Conservation (phyloP, 2,113 vertebrate species). For the Xenopus borealis region DNA sequence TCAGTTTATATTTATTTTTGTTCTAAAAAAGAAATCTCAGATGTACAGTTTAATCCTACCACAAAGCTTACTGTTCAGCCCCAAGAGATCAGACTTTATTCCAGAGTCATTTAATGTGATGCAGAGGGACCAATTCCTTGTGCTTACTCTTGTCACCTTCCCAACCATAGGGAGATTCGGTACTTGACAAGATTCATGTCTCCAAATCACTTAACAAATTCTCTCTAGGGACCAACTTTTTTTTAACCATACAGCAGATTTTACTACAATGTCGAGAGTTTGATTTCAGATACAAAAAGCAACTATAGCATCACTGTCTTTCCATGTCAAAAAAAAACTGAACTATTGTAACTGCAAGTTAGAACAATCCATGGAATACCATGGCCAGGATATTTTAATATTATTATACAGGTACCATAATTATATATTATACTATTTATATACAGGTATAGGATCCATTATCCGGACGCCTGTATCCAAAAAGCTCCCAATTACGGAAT, state of each 20-base stretch:
- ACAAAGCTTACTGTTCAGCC: slow-evolving; percentile 20
- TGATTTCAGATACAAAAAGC: background rate
- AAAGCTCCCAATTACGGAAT: too few species aligned
- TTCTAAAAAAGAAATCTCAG: slow-evolving; percentile 25
- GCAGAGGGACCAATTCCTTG: slow-evolving; percentile 38
- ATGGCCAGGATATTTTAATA: too few species aligned
- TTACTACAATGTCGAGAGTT: background rate
- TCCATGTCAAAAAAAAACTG: background rate
- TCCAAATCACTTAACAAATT: slow-evolving; percentile 37
- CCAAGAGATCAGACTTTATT: slow-evolving; percentile 30
- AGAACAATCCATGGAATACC: too few species aligned
- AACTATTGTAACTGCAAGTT: too few species aligned
- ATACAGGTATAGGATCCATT: too few species aligned
- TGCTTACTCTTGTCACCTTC: slow-evolving; percentile 44
- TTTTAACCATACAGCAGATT: slow-evolving; percentile 5
- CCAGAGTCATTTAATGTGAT: slow-evolving; percentile 29
- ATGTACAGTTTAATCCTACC: slow-evolving; percentile 24
- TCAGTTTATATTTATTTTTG: slow-evolving; percentile 10
- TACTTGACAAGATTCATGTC: slow-evolving; percentile 38
- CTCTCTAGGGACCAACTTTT: slow-evolving; percentile 23
- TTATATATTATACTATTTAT: too few species aligned
- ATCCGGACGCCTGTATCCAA: too few species aligned
- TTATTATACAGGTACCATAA: too few species aligned
- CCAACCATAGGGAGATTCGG: slow-evolving; percentile 27
- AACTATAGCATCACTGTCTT: background rate